Evolutionary conservation across 1,140 invertebrate species (phyloP), one percentile per base, ranked within the genome.

Genomic region (Hylyphantes graminicola): DNA sequence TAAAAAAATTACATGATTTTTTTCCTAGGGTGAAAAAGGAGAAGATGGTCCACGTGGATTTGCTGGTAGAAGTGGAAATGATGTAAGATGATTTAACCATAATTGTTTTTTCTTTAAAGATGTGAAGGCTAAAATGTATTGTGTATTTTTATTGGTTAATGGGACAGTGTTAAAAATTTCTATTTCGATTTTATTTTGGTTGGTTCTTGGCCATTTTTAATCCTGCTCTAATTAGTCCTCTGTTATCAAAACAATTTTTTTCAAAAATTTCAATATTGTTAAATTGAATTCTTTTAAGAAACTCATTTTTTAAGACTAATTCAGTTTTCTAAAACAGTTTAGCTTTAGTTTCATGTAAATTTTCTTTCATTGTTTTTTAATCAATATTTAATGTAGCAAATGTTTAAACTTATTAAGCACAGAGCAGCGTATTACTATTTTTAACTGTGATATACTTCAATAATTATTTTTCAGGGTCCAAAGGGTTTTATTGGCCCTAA

Each of bases 31-130:
- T 57, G 77, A 81, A 51, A 85, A 80, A 67, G 86, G 95, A 77
- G 94, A 96, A 87, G 87, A 90, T 73, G 96, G 96, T 55, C 89
- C 93, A 12, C 85, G 90, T 88, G 94, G 94, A 78, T 90, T 91
- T 84, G 85, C 89, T 73, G 92, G 92, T 54, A 81, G 85, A 64
- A 89, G 91, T 68, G 94, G 94, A 72, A 88, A 91, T 57, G 89
- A 92, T 86, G 95, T 95, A 64, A 88, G 93, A 74, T 35, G 21
- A 21, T 65, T 11, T 65, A n/a, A n/a, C 19, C 5, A 9, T 17
- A 65, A 17, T 19, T 65, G 3, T 65, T 17, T 65, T 35, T 35
- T 5, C 35, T 35, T 2, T 35, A 5, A 35, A 35, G n/a, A 35
- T 35, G 35, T 2, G 5, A 2, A 35, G 35, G 5, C 5, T 35